These are phyloP conservation scores for Hypsibius dujardini DNA, from an alignment of 1,140 invertebrate genomes.

Conservation along the genomic window DNA sequence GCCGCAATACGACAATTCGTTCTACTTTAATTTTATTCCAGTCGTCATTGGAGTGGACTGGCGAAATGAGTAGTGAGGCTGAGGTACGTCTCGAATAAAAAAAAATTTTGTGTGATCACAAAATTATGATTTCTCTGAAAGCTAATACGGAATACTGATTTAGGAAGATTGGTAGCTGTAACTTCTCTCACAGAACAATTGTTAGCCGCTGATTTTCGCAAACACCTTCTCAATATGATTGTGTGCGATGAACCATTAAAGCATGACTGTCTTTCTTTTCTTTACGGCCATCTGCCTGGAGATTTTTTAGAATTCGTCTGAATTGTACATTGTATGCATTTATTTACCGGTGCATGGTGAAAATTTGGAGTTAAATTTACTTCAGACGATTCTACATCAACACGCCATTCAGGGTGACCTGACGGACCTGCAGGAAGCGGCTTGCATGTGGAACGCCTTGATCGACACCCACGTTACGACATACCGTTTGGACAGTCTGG, in stretches of 20 bases:
- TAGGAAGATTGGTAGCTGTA: too few relatives aligned
- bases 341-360: too few relatives aligned
- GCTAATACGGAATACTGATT: too few relatives aligned
- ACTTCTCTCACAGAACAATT: conserved; percentile 25
- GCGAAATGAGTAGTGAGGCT: conserved; percentile 29
- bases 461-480: neutral
- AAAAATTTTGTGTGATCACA: conserved; percentile 20
- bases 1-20: too few relatives aligned
- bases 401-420: conserved; percentile 85
- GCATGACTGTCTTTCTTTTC: too few relatives aligned
- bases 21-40: neutral
- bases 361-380: too few relatives aligned
- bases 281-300: too few relatives aligned
- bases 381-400: conserved; percentile 68
- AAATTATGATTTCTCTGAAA: too few relatives aligned
- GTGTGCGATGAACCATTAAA: too few relatives aligned
- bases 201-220: conserved; percentile 25
- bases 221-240: too few relatives aligned
- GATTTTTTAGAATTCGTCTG: too few relatives aligned
- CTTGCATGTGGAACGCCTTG: conserved; percentile 32
- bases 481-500: neutral
- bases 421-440: conserved; percentile 61
- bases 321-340: too few relatives aligned
- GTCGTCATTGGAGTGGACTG: conserved; percentile 23
- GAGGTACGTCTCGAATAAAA: conserved; percentile 28